A percentile compares a stretch with the other conserved stretches of the same genome.
Conservation (phyloP, 2,888 invertebrate species). For the Glaucopsyche alexis region DNA sequence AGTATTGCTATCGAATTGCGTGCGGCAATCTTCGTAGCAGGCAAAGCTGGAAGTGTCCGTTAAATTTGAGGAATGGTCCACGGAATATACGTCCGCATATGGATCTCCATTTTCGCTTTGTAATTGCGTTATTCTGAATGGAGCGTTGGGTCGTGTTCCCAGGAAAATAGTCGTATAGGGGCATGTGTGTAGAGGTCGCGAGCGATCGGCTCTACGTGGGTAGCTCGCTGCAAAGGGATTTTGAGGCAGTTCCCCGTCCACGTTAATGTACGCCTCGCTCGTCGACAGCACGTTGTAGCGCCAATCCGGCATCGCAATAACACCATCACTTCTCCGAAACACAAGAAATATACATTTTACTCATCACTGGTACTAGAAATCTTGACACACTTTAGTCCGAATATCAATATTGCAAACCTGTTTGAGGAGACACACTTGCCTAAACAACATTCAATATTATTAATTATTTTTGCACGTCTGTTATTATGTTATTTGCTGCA, state of each 20-base stretch:
- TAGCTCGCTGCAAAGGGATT: conserved; percentile 73
- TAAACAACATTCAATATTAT: conserved; percentile 44
- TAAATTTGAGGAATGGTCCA: conserved; percentile 71
- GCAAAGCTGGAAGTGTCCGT: conserved; percentile 76
- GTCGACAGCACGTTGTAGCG: conserved; percentile 78
- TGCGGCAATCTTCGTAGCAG: conserved; percentile 70
- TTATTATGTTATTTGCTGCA: conserved; percentile 4
- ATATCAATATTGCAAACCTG: conserved; percentile 48
- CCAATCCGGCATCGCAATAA: conserved; percentile 75
- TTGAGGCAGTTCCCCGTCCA: conserved; percentile 54
- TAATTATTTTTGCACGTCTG: conserved; percentile 21
- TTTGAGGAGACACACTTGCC: conserved; percentile 61
- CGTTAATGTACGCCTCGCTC: conserved; percentile 73
- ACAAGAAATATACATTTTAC: conserved; percentile 46
- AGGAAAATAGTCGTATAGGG: conserved; percentile 74
- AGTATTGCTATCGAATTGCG: conserved; percentile 58
- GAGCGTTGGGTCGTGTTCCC: conserved; percentile 58
- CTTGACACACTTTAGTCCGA: conserved; percentile 50
- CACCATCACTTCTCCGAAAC: conserved; percentile 63
- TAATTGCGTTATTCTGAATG: conserved; percentile 57
- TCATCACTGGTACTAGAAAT: conserved; percentile 45
- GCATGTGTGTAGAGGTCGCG: conserved; percentile 70
- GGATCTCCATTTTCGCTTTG: conserved; percentile 68
- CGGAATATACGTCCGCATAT: conserved; percentile 69
- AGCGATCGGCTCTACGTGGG: conserved; percentile 76